phyloP scores from a whole-genome alignment of 1,140 invertebrate genomes.

The Mercenaria mercenaria region DNA sequence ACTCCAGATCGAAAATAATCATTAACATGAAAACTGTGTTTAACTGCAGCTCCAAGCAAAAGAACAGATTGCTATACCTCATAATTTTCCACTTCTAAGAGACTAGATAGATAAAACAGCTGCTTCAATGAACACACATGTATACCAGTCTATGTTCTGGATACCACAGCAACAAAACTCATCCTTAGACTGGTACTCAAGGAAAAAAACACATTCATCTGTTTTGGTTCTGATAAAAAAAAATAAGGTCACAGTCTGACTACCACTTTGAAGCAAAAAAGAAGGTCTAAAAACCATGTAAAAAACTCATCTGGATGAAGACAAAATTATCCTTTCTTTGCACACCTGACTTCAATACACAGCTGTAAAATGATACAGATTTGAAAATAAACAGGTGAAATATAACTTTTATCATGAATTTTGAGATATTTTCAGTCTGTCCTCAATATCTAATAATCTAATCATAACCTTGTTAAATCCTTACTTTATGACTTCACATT shows the following conservation, averaged over 20 bases:
- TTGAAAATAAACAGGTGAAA: conserved; percentile 2
- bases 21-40: neutral
- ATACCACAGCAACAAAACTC: conserved; percentile 41
- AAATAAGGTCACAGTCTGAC: neutral
- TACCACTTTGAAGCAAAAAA: neutral
- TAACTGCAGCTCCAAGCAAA: neutral
- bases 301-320: neutral
- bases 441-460: neutral
- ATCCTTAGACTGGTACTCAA: neutral
- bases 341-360: conserved; percentile 23
- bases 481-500: no score
- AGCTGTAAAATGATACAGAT: neutral
- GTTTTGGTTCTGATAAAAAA: neutral
- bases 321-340: neutral
- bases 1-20: neutral
- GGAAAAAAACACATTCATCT: neutral
- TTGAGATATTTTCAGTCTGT: neutral
- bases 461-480: no score
- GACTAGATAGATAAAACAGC: conserved; percentile 53
- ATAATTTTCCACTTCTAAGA: conserved; percentile 32
- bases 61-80: conserved; percentile 3
- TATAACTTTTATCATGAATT: neutral
- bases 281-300: neutral
- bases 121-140: conserved; percentile 42
- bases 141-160: conserved; percentile 44